Base-by-base conservation (phyloP, 1,140 invertebrate genomes). In the Cepaea nemoralis region DNA sequence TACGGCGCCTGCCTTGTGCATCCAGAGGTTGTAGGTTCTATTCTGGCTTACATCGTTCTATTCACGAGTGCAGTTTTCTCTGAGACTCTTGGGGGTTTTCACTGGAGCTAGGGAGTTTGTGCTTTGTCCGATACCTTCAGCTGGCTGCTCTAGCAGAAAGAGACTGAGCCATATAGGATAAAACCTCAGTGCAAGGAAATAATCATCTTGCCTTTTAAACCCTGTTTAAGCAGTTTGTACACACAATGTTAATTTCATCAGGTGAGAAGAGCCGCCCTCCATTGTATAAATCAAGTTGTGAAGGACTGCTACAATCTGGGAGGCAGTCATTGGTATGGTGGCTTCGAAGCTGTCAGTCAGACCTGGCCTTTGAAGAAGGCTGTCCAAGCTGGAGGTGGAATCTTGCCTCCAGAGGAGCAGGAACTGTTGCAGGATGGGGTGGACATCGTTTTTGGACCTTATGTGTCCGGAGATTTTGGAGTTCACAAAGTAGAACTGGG, bases 301-400 rank as follows among this genome's bases (percentile, higher is more conserved):
- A 76, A 81, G 22, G 87, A 90, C 80, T 90, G 89, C 73, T 86
- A 86, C 69, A 81, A 87, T 31, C 77, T 90, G n/a, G 82, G 80
- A 14, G 45, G 75, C 14, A 86, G 69, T 14, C 84, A 86, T 63
- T 90, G 89, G 89, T 90, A 86, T 73, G 89, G 89, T 10, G 92
- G 92, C 8, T 91, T 91, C 27, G 90, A 92, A 80, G 88, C 90
- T 35, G 88, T 86, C 48, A 82, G 83, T 14, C 92, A 93, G 83
- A 83, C 86, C 50, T 93, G 92, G 92, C 92, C 92, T 5, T 84
- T 93, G 48, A 84, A 89, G 50, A 83, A 83, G 33, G 73, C 73
- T 5, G 40, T 75, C 19, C 73, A 40, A 35, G 22, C 27, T 8
- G 42, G 37, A 24, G 69, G 69, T 5, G 67, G 33, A 12, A 70